A percentile compares a stretch with the other conserved stretches of the same genome.
These are phyloP conservation scores for Acanthopleura granulata DNA, from an alignment of 2,888 invertebrate species.

Conservation along the genomic window DNA sequence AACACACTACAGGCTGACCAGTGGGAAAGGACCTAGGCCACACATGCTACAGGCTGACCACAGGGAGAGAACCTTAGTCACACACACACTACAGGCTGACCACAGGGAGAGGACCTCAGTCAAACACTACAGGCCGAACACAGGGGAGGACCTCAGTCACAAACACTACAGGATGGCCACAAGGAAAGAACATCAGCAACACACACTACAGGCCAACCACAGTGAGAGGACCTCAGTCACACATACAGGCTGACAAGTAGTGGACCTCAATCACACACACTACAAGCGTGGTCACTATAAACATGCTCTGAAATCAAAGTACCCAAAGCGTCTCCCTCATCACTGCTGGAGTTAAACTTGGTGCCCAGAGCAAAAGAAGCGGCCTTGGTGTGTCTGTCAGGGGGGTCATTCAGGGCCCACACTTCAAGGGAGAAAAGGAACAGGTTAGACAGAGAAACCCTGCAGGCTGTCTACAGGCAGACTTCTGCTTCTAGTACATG, in stretches of 20 bases:
- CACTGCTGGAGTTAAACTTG: conserved; percentile 36
- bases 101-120: neutral
- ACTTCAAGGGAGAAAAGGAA: conserved; percentile 40
- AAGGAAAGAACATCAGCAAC: neutral
- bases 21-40: neutral
- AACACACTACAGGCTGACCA: too few species aligned
- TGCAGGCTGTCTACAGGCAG: too few species aligned
- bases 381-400: conserved; percentile 40
- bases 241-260: neutral
- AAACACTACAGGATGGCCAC: neutral
- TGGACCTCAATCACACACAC: too few species aligned
- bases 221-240: conserved; percentile 2
- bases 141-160: neutral
- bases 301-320: neutral
- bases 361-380: conserved; percentile 28
- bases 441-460: conserved; percentile 7
- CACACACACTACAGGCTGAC: conserved; percentile 2
- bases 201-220: neutral
- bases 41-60: neutral
- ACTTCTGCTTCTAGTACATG: too few species aligned
- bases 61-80: too few species aligned
- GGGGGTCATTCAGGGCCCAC: conserved; percentile 58
- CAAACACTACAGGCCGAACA: neutral
- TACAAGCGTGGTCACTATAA: neutral
- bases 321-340: conserved; percentile 40